Base-by-base conservation (phyloP, 2,113 vertebrate species). In the Podilymbus podiceps region DNA sequence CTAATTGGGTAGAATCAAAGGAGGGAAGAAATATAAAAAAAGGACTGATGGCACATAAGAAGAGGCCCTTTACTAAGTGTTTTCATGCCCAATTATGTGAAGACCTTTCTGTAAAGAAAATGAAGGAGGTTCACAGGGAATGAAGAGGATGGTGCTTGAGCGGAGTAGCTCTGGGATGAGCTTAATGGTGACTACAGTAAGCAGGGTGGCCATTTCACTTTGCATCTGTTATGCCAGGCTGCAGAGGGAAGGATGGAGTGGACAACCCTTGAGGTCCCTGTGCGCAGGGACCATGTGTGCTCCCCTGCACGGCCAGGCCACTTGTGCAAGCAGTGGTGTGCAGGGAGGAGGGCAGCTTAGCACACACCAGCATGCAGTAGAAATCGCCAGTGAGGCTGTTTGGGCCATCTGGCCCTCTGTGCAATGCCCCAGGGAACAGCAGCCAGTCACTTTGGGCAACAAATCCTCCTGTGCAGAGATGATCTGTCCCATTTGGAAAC, bases 241-340 rank as follows among this genome's bases (percentile, higher is more conserved):
- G 30, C 25, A 46, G 46, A 46, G 8, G 8, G 22, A 56, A 42
- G 56, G 56, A 49, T 21, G 50, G 24, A 40, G 24, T 1, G 2
- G 40, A 60, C 40, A 67, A 28, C 24, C 17, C 5, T 28, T 20
- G 40, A 47, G 73, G 46, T 15, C 28, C 15, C 30, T 0, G 2
- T 28, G 27, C 33, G 17, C 27, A 40, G 33, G 46, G 78, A 38
- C 35, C 64, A 44, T 0, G 5, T 25, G 22, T 0, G 3, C 14
- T 30, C 56, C 11, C n/a, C 9, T 1, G 25, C 28, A 69, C 4
- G 1, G 9, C 47, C 63, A 83, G 71, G 25, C 53, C 2, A 1
- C 4, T 0, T 13, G 31, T 33, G 52, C 31, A 28, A 35, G 35
- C 2, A 1, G 42, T 58, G 59, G 19, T 5, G 2, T 16, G n/a